phyloP scores from a whole-genome alignment of 2,113 vertebrate species.

The Oplegnathus fasciatus region DNA sequence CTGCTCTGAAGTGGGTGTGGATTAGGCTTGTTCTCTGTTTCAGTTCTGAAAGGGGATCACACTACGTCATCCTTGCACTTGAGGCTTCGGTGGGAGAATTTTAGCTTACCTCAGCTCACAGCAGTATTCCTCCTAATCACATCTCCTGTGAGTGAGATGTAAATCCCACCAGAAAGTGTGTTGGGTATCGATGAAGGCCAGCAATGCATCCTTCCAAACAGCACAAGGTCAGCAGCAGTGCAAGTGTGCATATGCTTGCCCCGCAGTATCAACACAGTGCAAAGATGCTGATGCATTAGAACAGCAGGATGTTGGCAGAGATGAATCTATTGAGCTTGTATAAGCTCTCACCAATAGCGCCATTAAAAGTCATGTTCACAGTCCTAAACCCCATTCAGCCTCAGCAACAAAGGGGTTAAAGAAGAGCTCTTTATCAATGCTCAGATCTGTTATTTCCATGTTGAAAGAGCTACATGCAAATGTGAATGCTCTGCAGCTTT shows the following conservation, averaged over 20 bases:
- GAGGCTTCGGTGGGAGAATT: background rate
- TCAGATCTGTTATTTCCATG: constrained; percentile 5
- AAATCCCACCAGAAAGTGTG: constrained; percentile 25
- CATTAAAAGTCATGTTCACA: constrained; percentile 20
- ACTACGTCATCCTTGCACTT: background rate
- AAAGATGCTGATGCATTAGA: constrained; percentile 71
- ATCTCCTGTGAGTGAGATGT: constrained; percentile 30
- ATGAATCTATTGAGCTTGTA: constrained; percentile 34
- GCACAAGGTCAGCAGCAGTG: constrained; percentile 71
- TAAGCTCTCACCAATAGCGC: constrained; percentile 2
- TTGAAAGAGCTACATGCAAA: constrained; percentile 35
- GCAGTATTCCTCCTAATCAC: constrained; percentile 6
- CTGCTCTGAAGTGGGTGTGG: background rate
- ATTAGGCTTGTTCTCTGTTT: constrained; percentile 15
- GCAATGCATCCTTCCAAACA: constrained; percentile 39
- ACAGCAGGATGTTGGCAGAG: constrained; percentile 56
- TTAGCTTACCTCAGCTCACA: constrained; percentile 28
- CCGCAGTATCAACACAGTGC: constrained; percentile 47
- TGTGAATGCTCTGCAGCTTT: constrained; percentile 1
- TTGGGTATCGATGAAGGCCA: constrained; percentile 50
- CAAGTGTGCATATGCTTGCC: constrained; percentile 64
- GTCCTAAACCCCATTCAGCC: background rate
- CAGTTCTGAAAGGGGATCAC: constrained; percentile 3
- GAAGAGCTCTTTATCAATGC: background rate
- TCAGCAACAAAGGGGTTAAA: constrained; percentile 11